Evolutionary conservation across 2,797 vertebrate species (phyloP), one percentile per base, ranked within the genome.

Genomic region (Trematomus bernacchii): DNA sequence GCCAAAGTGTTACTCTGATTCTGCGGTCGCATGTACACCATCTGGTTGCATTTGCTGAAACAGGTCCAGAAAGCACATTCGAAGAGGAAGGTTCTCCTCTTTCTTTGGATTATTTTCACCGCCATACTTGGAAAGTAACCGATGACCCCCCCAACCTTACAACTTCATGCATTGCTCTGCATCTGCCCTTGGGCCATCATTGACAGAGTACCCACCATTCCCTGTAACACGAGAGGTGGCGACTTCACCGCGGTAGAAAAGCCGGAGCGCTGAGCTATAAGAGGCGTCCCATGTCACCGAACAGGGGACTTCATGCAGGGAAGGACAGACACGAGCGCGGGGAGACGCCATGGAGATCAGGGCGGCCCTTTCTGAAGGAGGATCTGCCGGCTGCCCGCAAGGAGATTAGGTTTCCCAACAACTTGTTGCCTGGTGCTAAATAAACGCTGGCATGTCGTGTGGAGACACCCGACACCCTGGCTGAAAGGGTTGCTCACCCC

Each of bases 391-490:
- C 84, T 82, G 82, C 87, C 48, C 15, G 82, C 85, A 92, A 91
- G 80, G 69, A 86, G 92, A 93, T 95, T 70, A 52, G 61, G 82
- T 94, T 92, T 91, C 92, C 73, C 87, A 87, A 89, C 91, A 92
- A 92, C 92, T 92, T 94, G 92, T 91, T 93, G 92, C 89, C 63
- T 85, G 84, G 91, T 91, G 90, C 93, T 94, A 95, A 94, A 95
- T 94, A 95, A 95, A 94, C 66, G 90, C 87, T 86, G 92, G 93
- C 91, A 94, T 95, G 94, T 89, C 89, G 83, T 82, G 79, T 70
- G 78, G 84, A 87, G 93, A 93, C 88, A 94, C 71, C 66, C 79
- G 77, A 94, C 85, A 93, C 91, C 84, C 54, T 77, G 84, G 87
- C 84, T 93, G 91, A 92, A 91, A 89, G 85, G 89, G 86, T 89